Conservation (phyloP, 2,888 invertebrate genomes). For the Pachycephus smyrnensis region DNA sequence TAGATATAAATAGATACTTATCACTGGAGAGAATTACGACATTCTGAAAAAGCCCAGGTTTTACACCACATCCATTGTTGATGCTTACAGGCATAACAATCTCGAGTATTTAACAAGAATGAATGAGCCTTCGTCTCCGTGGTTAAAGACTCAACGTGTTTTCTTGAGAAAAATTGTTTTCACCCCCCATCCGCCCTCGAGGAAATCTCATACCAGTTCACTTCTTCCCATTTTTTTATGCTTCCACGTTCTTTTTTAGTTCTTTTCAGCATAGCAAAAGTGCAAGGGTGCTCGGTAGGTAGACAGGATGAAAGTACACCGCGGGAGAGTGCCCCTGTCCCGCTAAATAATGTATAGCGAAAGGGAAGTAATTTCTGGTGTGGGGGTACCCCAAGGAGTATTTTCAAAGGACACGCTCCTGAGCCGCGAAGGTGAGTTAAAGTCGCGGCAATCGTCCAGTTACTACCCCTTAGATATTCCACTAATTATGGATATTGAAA, state of each 20-base stretch:
- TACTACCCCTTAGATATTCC: neutral
- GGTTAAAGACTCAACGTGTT: neutral
- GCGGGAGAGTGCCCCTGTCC: neutral
- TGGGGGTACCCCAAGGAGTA: neutral
- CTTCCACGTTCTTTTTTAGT: neutral
- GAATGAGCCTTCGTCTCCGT: neutral
- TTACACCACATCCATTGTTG: neutral
- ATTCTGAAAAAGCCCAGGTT: neutral
- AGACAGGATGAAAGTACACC: neutral
- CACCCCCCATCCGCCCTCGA: neutral
- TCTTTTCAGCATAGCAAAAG: neutral
- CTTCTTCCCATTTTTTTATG: neutral
- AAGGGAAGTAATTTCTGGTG: neutral
- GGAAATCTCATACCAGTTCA: neutral
- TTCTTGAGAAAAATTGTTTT: neutral
- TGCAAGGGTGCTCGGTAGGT: neutral
- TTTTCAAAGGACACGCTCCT: neutral
- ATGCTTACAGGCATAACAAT: neutral
- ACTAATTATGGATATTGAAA: slow-evolving; percentile 44
- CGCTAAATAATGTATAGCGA: neutral
- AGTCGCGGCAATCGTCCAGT: neutral
- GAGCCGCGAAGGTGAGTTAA: neutral
- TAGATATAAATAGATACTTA: neutral
- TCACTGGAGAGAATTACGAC: neutral
- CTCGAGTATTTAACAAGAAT: neutral